These are phyloP conservation scores for Sphaerophoria rueppellii DNA, from an alignment of 2,888 invertebrate genomes.

Conservation along the genomic window DNA sequence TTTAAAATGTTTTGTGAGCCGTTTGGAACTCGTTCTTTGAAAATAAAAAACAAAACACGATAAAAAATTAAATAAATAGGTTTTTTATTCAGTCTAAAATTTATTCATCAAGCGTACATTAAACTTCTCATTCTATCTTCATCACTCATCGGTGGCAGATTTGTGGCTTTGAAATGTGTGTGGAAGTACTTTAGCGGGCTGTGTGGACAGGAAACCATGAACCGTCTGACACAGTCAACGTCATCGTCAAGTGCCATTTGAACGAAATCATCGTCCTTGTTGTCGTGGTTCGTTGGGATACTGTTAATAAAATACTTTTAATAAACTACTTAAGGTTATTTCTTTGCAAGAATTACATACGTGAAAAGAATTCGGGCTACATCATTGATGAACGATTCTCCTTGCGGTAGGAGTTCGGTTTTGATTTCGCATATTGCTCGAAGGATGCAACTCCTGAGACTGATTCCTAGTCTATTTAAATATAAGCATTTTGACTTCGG, in stretches of 20 bases:
- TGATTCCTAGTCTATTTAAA: constrained; percentile 45
- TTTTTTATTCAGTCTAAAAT: constrained; percentile 9
- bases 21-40: no score
- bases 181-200: constrained; percentile 56
- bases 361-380: constrained; percentile 60
- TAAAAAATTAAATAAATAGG: background rate
- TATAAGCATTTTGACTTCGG: no score
- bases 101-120: constrained; percentile 24
- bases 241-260: constrained; percentile 58
- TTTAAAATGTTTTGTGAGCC: no score
- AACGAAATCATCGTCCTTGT: constrained; percentile 53
- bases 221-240: constrained; percentile 54
- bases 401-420: constrained; percentile 44
- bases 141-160: constrained; percentile 13
- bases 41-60: no score
- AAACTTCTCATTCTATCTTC: constrained; percentile 35
- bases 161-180: constrained; percentile 39
- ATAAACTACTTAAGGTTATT: background rate
- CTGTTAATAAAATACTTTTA: constrained; percentile 3
- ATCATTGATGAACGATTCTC: constrained; percentile 62
- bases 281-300: constrained; percentile 57
- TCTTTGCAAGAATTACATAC: constrained; percentile 1
- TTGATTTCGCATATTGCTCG: constrained; percentile 66
- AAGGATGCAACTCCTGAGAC: constrained; percentile 52
- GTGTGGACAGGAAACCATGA: constrained; percentile 61